These are phyloP conservation scores for Charina bottae DNA, from an alignment of 2,113 vertebrate genomes.

Conservation along the genomic window DNA sequence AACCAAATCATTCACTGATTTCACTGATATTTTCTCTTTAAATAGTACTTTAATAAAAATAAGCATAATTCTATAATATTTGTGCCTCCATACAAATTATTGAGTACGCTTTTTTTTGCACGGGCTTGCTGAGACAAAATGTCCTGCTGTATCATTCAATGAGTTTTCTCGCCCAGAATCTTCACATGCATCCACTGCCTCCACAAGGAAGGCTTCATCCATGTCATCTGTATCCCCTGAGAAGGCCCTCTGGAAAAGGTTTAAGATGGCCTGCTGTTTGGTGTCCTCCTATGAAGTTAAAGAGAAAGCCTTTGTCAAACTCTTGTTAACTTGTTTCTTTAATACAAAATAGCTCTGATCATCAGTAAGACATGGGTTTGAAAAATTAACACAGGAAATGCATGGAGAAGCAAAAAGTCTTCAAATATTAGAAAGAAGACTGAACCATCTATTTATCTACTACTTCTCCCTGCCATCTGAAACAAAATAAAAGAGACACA, in stretches of 20 bases:
- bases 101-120: slow-evolving; percentile 70
- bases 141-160: slow-evolving; percentile 24
- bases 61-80: background rate
- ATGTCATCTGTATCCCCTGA: slow-evolving; percentile 64
- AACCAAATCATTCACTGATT: slow-evolving; percentile 16
- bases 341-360: background rate
- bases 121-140: slow-evolving; percentile 47
- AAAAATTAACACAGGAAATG: background rate
- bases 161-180: slow-evolving; percentile 52
- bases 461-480: background rate
- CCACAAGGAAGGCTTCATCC: slow-evolving; percentile 76
- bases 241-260: slow-evolving; percentile 89
- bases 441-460: background rate
- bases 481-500: background rate
- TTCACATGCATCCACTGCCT: slow-evolving; percentile 77
- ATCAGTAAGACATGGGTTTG: background rate
- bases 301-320: slow-evolving; percentile 13
- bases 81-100: slow-evolving; percentile 44
- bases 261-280: slow-evolving; percentile 81
- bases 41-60: slow-evolving; percentile 17
- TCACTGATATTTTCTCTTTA: background rate
- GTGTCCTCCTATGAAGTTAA: slow-evolving; percentile 70
- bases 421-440: background rate
- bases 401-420: background rate
- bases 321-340: background rate